These are phyloP conservation scores for Chlorodrepanis virens DNA, from an alignment of 2,113 vertebrate species.

Conservation along the genomic window DNA sequence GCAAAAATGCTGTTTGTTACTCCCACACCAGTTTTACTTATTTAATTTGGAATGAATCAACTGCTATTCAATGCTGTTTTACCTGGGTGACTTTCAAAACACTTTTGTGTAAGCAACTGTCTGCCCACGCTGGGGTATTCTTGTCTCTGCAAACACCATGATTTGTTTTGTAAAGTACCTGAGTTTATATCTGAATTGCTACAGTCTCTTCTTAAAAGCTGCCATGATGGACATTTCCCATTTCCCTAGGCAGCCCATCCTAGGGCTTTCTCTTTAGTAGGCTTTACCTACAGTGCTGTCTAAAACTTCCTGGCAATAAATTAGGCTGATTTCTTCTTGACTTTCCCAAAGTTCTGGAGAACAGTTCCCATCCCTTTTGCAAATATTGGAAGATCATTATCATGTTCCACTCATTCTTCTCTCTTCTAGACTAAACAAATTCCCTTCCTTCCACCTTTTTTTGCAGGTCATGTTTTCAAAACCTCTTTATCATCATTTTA, in stretches of 20 bases:
- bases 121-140: neutral
- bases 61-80: neutral
- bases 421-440: constrained; percentile 50
- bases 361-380: neutral
- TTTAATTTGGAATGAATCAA: neutral
- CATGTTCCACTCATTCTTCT: constrained; percentile 40
- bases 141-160: neutral
- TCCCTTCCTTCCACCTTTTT: constrained; percentile 52
- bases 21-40: neutral
- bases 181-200: neutral
- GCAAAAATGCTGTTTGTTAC: neutral
- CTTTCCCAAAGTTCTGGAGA: neutral
- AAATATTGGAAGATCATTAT: constrained; percentile 21
- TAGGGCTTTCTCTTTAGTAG: neutral
- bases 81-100: neutral
- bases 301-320: constrained; percentile 2
- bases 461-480: constrained; percentile 36
- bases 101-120: neutral
- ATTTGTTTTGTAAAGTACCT: neutral
- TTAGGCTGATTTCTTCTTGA: neutral
- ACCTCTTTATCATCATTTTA: constrained; percentile 27
- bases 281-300: neutral
- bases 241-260: neutral
- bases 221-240: neutral
- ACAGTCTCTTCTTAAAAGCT: neutral